Percentiles rank a stretch among this genome's conserved stretches.
Evolutionary conservation across 2,888 invertebrate species (phyloP).

Genomic region (Eristalis arbustorum): DNA sequence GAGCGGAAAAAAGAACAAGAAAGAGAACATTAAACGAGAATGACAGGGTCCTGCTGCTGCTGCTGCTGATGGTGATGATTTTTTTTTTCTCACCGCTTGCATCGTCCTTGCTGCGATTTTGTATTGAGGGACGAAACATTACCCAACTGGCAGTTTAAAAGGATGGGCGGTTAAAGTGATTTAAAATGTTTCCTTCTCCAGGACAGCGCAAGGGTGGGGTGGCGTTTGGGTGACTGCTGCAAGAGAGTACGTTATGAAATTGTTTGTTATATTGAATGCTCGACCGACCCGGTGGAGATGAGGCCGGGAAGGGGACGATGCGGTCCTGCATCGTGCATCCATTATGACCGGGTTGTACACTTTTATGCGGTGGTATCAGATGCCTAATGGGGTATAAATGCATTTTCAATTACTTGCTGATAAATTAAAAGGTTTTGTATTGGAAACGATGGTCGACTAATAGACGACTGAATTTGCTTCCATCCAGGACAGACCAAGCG

Average conservation of each 20-base stretch:
- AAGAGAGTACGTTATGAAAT: conserved; percentile 23
- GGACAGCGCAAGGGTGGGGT: background rate
- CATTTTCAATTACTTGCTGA: conserved; percentile 54
- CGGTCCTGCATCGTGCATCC: conserved; percentile 29
- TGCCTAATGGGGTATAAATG: conserved; percentile 59
- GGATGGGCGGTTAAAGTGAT: conserved; percentile 24
- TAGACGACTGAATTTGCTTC: conserved; percentile 25
- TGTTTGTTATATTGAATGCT: conserved; percentile 36
- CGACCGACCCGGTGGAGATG: background rate
- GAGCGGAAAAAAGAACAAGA: background rate
- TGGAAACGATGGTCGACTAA: conserved; percentile 30
- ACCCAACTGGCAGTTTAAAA: conserved; percentile 29
- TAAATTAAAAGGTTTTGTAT: conserved; percentile 51
- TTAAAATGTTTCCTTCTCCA: conserved; percentile 19
- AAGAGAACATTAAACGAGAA: background rate
- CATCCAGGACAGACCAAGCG: background rate
- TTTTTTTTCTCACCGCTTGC: background rate
- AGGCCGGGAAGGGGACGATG: background rate
- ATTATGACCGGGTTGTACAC: conserved; percentile 37
- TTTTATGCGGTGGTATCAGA: conserved; percentile 40
- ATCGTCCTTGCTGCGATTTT: conserved; percentile 15
- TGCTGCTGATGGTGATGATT: background rate
- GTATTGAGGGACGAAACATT: conserved; percentile 29
- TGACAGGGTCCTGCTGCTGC: background rate
- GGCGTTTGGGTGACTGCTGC: background rate